Base-by-base conservation (phyloP, 1,140 invertebrate genomes). In the Nixonia krombeini region DNA sequence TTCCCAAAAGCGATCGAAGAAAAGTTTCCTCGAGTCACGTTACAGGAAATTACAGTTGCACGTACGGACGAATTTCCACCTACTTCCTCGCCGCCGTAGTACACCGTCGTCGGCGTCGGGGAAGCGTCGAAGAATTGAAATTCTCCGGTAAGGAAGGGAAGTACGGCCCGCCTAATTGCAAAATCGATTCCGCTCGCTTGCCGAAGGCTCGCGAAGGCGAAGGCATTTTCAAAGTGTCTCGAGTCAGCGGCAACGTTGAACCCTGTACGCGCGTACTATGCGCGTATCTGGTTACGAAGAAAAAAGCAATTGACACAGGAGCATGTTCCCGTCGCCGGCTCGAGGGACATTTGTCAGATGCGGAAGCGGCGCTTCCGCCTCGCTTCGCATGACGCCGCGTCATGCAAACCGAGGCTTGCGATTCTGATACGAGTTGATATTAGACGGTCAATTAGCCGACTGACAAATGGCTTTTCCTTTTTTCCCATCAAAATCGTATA, bases 171-270 rank as follows among this genome's bases (percentile, higher is more conserved):
- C 72, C 73, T 78, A 78, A 80, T 80, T 77, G 73, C 61, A 77
- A 78, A 80, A 80, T 80, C 78, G 73, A 80, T 78, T 68, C 71
- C 61, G 58, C 59, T 56, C 58, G 59, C 33, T 55, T n/a, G n/a
- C 55, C 18, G 35, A 41, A 49, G 45, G 56, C 55, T 53, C 50
- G 42, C 52, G 46, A 61, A 62, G 57, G 59, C 49, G 65, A 66
- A 68, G 64, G 66, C 66, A 66, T 56, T 58, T 59, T 59, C 68
- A 45, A 66, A 63, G 64, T 47, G 47, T 53, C 59, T 53, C 61
- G 51, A 53, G 58, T 33, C 53, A 18, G 33, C 44, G 47, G 37
- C 37, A 40, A 40, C 49, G 42, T 29, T 49, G 49, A 8, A 47
- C 53, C 56, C 61, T 29, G 33, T n/a, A n/a, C n/a, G n/a, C n/a